Base-by-base conservation (phyloP, 1,140 invertebrate species). In the Homalodisca vitripennis region DNA sequence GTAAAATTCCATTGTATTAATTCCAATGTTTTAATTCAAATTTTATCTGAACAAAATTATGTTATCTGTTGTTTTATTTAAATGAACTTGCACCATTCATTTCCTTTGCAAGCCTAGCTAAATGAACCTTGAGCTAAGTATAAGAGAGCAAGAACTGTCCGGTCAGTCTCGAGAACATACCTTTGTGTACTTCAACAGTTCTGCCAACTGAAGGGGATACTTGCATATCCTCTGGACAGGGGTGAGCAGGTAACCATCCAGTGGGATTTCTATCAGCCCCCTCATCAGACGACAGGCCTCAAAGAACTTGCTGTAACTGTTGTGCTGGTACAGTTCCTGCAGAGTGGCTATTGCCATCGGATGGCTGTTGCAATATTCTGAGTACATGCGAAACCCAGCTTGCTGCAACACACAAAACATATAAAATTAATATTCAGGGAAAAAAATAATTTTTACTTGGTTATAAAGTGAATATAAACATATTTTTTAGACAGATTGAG, bases 181-280 rank as follows among this genome's bases (percentile, higher is more conserved):
- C 74, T 86, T 86, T 13, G 89, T 89, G 72, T 90, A 89, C 77
- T 94, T 94, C 20, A 94, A 82, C 51, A 96, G 82, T 81, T 96
- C 93, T 31, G 88, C 89, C 65, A 96, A 82, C 76, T 96, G 94
- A 26, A 97, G 83, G 13, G 93, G 94, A 80, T 96, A 97, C 78
- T 95, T 94, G 80, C 94, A 97, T 74, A 97, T 95, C 79, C 93
- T 89, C 81, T 97, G 94, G 26, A 97, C 90, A 0, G 94, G 94
- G 0, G 92, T 93, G 46, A 97, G 80, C 14, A 97, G 81, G 81
- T 95, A 95, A 14, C 93, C 93, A 74, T 95, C 93, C 47, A 97
- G 80, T 13, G 92, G 90, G 13, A 97, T 90, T 74, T 95, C 91
- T 32, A 93, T 90, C 79, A 94, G 86, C 51, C 90, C 87, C 68